Percentiles rank a stretch among this genome's conserved stretches.
phyloP scores from a whole-genome alignment of 2,113 vertebrate genomes.

The Bathybates hornii region DNA sequence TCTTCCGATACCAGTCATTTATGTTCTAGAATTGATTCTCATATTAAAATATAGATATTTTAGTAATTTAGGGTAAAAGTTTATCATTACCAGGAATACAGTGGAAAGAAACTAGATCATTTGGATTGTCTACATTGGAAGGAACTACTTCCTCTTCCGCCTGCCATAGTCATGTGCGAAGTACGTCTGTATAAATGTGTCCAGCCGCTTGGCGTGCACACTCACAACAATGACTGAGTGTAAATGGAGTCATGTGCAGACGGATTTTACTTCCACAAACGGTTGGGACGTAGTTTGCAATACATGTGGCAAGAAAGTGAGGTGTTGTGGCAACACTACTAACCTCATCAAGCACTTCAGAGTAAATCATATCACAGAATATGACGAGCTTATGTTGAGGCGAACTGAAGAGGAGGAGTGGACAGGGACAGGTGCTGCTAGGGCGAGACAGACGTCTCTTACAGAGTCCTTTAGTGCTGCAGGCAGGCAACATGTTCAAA shows the following conservation, averaged over 20 bases:
- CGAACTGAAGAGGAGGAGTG: too few relatives aligned
- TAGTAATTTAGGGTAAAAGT: neutral
- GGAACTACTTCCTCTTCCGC: neutral
- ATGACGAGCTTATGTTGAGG: neutral
- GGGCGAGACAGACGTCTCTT: too few relatives aligned
- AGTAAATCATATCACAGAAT: neutral
- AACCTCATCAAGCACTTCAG: neutral
- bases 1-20: too few relatives aligned
- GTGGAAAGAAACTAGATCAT: neutral
- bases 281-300: too few relatives aligned
- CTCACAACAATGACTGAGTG: neutral
- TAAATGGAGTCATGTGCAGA: neutral
- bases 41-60: too few relatives aligned
- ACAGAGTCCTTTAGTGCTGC: too few relatives aligned
- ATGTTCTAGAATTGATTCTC: too few relatives aligned
- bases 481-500: too few relatives aligned
- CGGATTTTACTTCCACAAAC: too few relatives aligned
- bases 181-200: neutral
- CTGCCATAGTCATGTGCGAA: neutral
- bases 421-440: too few relatives aligned
- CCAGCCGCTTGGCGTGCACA: neutral
- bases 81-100: neutral
- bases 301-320: too few relatives aligned
- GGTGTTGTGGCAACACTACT: too few relatives aligned
- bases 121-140: neutral